Percentiles rank a stretch among this genome's conserved stretches.
phyloP scores from a whole-genome alignment of 1,140 invertebrate species.

The Drosophila triauraria region DNA sequence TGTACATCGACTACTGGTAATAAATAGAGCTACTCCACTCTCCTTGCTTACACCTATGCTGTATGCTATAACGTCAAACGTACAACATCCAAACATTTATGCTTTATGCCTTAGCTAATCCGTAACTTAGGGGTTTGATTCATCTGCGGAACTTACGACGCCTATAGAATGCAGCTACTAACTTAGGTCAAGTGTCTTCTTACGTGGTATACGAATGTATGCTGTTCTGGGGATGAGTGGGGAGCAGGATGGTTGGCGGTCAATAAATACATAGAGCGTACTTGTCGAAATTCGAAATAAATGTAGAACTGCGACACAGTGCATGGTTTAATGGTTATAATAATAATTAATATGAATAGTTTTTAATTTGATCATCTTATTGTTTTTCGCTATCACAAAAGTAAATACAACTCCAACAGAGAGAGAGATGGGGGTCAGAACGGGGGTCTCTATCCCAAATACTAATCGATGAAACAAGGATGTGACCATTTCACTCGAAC shows the following conservation, averaged over 20 bases:
- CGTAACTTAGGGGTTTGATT: conserved; percentile 38
- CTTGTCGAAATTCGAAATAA: conserved; percentile 56
- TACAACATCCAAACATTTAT: conserved; percentile 74
- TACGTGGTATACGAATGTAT: conserved; percentile 75
- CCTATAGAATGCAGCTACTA: conserved; percentile 53
- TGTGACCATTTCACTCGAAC: conserved; percentile 36
- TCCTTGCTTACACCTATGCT: conserved; percentile 18
- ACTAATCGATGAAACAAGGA: conserved; percentile 39
- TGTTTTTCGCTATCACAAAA: conserved; percentile 80
- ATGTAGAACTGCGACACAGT: conserved; percentile 29
- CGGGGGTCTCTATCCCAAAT: conserved; percentile 15
- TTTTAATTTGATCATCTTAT: conserved; percentile 73
- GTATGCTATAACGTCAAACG: conserved; percentile 71
- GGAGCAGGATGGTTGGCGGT: conserved; percentile 6
- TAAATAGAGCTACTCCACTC: conserved; percentile 18
- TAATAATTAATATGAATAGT: conserved; percentile 54
- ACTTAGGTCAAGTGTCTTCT: conserved; percentile 74
- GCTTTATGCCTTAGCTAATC: conserved; percentile 12
- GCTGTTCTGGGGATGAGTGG: conserved; percentile 38
- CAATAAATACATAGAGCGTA: conserved; percentile 59
- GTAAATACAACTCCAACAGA: conserved; percentile 78
- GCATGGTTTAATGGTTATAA: conserved; percentile 28
- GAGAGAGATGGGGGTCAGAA: conserved; percentile 26
- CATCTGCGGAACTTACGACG: conserved; percentile 43
- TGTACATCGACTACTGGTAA: conserved; percentile 40